Conservation (phyloP, 1,140 invertebrate species). For the Notospermus geniculatus region DNA sequence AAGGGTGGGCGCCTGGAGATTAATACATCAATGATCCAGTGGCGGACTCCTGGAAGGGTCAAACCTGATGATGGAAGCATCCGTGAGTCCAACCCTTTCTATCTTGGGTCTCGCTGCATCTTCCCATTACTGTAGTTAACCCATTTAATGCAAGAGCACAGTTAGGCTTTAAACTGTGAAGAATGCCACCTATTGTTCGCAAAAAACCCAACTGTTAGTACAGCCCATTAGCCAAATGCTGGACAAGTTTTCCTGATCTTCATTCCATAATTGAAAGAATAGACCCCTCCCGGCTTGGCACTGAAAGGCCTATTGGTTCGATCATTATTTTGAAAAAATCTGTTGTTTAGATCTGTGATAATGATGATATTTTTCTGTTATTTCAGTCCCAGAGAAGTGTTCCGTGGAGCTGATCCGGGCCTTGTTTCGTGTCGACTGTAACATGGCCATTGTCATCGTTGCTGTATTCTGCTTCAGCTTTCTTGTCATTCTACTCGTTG, state of each 20-base stretch:
- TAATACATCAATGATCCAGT: conserved; percentile 62
- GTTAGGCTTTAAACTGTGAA: no score
- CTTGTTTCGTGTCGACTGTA: conserved; percentile 68
- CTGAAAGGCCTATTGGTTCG: no score
- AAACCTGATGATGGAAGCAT: conserved; percentile 70
- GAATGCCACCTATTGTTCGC: no score
- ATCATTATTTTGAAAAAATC: no score
- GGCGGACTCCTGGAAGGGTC: conserved; percentile 63
- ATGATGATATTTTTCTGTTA: background rate
- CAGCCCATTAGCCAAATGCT: no score
- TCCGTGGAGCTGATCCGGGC: conserved; percentile 66
- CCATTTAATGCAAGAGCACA: no score
- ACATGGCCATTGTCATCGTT: conserved; percentile 68
- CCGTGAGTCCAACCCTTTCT: conserved; percentile 34
- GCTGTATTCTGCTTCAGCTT: conserved; percentile 69
- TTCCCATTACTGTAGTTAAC: no score
- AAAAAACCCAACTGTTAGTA: no score
- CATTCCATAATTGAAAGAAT: no score
- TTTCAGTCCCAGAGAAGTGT: conserved; percentile 59
- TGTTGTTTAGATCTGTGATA: background rate
- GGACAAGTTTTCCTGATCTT: no score
- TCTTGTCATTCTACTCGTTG: conserved; percentile 63
- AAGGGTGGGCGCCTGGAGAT: conserved; percentile 49
- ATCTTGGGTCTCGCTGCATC: no score
- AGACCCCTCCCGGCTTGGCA: no score